These are phyloP conservation scores for Helicoverpa assulta DNA, from an alignment of 2,888 invertebrate species.

Conservation along the genomic window DNA sequence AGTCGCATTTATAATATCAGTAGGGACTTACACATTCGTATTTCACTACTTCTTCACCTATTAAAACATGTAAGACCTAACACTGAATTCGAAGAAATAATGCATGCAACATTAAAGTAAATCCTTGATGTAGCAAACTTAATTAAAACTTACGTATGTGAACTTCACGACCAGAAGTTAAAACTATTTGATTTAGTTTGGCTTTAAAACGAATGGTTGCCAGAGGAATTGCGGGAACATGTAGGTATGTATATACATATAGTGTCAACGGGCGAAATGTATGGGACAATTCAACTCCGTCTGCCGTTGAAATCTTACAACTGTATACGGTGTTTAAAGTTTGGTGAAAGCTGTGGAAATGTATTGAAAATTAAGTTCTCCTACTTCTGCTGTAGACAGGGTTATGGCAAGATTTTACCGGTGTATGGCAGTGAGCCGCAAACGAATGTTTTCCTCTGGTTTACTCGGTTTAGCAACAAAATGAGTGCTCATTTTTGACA, in stretches of 20 bases:
- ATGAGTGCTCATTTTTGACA: no score
- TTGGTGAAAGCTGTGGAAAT: no score
- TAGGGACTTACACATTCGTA: neutral
- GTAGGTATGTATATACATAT: no score
- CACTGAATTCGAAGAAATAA: neutral
- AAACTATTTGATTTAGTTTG: slow-evolving; percentile 6
- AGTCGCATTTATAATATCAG: no score
- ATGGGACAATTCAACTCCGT: slow-evolving; percentile 6
- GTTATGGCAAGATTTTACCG: no score
- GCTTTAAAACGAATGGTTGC: slow-evolving; percentile 3
- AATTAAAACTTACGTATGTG: slow-evolving; percentile 25
- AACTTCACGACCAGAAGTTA: neutral
- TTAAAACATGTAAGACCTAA: neutral
- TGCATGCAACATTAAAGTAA: neutral
- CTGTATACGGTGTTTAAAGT: neutral
- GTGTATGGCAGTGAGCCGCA: no score
- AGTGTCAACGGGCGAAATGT: no score
- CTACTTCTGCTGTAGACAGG: no score
- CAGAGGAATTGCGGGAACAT: neutral
- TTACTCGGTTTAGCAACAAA: no score
- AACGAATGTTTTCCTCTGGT: no score
- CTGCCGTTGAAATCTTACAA: neutral
- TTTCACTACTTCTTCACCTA: neutral
- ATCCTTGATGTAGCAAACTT: slow-evolving; percentile 4
- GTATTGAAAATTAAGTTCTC: no score